phyloP scores from a whole-genome alignment of 2,113 vertebrate genomes.

The Mugil cephalus region DNA sequence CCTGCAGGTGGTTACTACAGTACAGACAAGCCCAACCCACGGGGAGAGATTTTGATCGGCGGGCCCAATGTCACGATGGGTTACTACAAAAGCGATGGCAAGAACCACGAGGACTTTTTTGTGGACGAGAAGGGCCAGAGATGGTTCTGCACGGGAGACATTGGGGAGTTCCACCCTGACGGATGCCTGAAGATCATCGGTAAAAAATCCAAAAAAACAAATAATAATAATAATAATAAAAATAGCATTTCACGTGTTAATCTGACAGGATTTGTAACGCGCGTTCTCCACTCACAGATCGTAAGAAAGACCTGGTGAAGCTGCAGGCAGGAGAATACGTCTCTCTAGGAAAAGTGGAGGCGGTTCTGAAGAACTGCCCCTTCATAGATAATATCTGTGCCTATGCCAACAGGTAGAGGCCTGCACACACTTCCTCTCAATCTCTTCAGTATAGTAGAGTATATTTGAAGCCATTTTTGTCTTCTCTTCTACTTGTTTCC shows the following conservation, averaged over 20 bases:
- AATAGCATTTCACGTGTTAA: neutral
- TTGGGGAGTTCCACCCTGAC: slow-evolving; percentile 93
- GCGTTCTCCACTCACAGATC: slow-evolving; percentile 82
- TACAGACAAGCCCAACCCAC: slow-evolving; percentile 92
- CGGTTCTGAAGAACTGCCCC: slow-evolving; percentile 94
- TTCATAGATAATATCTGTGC: slow-evolving; percentile 97
- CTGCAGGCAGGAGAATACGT: slow-evolving; percentile 98
- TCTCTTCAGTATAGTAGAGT: too few species aligned
- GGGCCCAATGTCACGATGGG: slow-evolving; percentile 95
- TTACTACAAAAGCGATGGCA: slow-evolving; percentile 93
- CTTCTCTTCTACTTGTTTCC: too few species aligned
- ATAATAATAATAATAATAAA: too few species aligned
- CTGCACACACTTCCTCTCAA: neutral
- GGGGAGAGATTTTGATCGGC: slow-evolving; percentile 96
- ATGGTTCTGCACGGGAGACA: slow-evolving; percentile 97
- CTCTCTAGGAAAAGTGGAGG: slow-evolving; percentile 97
- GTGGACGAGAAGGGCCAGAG: slow-evolving; percentile 91
- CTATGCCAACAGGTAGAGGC: slow-evolving; percentile 95
- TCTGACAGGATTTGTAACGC: neutral
- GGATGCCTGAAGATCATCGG: slow-evolving; percentile 98
- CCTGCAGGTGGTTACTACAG: slow-evolving; percentile 95
- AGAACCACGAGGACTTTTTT: slow-evolving; percentile 90
- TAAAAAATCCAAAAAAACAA: slow-evolving; percentile 72
- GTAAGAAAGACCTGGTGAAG: slow-evolving; percentile 98
- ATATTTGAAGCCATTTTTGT: too few species aligned